phyloP scores from a whole-genome alignment of 2,113 vertebrate genomes.

The Egretta garzetta region DNA sequence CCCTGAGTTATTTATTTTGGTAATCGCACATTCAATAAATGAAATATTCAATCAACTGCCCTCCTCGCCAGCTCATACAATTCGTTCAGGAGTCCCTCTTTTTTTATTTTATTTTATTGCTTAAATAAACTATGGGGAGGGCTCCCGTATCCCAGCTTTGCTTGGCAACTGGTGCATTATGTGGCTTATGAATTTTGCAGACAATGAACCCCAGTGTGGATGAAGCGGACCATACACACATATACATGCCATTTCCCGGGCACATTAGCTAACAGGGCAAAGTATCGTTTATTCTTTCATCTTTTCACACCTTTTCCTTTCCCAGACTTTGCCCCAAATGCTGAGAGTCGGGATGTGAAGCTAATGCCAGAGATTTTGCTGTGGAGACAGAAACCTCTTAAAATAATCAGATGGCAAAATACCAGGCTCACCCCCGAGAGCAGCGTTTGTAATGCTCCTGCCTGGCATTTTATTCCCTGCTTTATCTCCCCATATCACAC shows the following conservation, averaged over 20 bases:
- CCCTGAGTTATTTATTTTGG: conserved; percentile 75
- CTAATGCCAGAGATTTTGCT: conserved; percentile 36
- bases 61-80: neutral
- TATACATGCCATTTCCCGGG: neutral
- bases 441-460: neutral
- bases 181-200: conserved; percentile 35
- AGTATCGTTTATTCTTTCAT: neutral
- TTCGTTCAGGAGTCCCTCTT: neutral
- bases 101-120: neutral
- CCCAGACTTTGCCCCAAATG: neutral
- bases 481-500: conserved; percentile 44
- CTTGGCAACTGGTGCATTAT: conserved; percentile 21
- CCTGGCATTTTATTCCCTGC: conserved; percentile 51
- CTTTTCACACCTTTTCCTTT: conserved; percentile 33
- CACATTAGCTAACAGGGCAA: neutral
- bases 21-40: conserved; percentile 55
- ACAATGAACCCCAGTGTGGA: conserved; percentile 46
- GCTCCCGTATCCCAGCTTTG: neutral
- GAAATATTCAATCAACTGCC: conserved; percentile 33
- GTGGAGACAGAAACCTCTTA: conserved; percentile 24
- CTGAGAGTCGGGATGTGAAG: neutral
- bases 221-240: neutral
- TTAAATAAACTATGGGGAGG: conserved; percentile 37
- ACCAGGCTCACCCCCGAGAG: conserved; percentile 58
- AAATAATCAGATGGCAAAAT: conserved; percentile 64